Evolutionary conservation across 2,113 vertebrate species (phyloP).

Genomic region (Trinectes maculatus): DNA sequence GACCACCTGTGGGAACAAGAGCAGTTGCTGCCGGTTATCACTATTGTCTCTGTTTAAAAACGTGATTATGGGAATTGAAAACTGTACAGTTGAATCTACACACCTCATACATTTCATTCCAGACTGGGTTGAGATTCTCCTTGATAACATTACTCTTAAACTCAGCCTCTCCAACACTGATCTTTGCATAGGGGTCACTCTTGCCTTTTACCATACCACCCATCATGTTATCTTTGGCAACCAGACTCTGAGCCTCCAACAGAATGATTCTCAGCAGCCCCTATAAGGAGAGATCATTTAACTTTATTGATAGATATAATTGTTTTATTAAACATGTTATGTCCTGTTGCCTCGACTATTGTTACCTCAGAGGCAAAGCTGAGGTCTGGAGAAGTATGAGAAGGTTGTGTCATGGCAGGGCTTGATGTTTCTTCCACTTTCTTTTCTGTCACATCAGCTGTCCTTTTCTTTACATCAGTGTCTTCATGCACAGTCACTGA

Average conservation of each 20-base stretch:
- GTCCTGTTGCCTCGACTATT: neutral
- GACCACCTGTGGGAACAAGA: constrained; percentile 77
- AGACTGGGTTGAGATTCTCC: constrained; percentile 90
- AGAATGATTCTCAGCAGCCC: constrained; percentile 89
- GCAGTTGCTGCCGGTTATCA: too few species aligned
- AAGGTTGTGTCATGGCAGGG: constrained; percentile 64
- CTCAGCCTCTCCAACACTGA: constrained; percentile 77
- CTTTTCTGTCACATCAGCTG: constrained; percentile 38
- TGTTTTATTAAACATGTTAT: neutral
- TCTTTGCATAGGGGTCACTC: constrained; percentile 91
- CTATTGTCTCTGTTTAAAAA: neutral
- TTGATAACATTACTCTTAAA: constrained; percentile 89
- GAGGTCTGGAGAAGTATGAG: constrained; percentile 80
- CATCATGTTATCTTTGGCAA: constrained; percentile 90
- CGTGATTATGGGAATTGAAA: neutral
- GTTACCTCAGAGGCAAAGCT: constrained; percentile 86
- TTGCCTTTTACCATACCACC: constrained; percentile 87
- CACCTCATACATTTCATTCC: constrained; percentile 94
- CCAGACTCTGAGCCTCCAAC: constrained; percentile 87
- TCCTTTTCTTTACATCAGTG: constrained; percentile 16
- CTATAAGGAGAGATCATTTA: constrained; percentile 68
- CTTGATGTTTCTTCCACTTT: constrained; percentile 75
- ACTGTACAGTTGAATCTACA: neutral
- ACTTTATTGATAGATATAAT: neutral
- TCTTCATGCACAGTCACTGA: constrained; percentile 37